Evolutionary conservation across 1,140 invertebrate species (phyloP).

Genomic region (Zaprionus camerounensis): DNA sequence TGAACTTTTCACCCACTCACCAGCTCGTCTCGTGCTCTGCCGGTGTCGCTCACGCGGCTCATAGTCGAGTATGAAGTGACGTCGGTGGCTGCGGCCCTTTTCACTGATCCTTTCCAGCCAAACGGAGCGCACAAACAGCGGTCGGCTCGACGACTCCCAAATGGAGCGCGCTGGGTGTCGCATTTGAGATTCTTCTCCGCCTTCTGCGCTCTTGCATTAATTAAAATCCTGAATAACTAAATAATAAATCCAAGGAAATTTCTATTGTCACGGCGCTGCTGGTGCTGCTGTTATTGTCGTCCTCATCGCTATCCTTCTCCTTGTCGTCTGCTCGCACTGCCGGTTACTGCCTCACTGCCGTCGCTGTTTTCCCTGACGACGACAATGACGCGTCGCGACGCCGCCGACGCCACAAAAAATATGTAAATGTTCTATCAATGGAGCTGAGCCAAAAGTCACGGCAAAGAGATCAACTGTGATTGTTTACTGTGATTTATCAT

Average conservation of each 20-base stretch:
- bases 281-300: slow-evolving; percentile 9
- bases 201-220: slow-evolving; percentile 30
- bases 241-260: slow-evolving; percentile 22
- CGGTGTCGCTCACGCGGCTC: slow-evolving; percentile 69
- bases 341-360: slow-evolving; percentile 68
- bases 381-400: slow-evolving; percentile 53
- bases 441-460: slow-evolving; percentile 33
- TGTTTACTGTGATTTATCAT: slow-evolving; percentile 3
- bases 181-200: slow-evolving; percentile 17
- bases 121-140: slow-evolving; percentile 80
- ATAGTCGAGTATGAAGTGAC: slow-evolving; percentile 83
- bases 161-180: slow-evolving; percentile 63
- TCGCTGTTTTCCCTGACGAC: slow-evolving; percentile 73
- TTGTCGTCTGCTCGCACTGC: slow-evolving; percentile 60
- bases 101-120: slow-evolving; percentile 71
- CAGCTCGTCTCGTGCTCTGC: slow-evolving; percentile 48
- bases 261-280: slow-evolving; percentile 16
- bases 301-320: slow-evolving; percentile 38
- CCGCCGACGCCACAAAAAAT: slow-evolving; percentile 38
- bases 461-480: not conserved
- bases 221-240: slow-evolving; percentile 52
- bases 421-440: slow-evolving; percentile 35
- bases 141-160: slow-evolving; percentile 82
- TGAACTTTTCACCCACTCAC: slow-evolving; percentile 17
- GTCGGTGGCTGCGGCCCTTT: slow-evolving; percentile 48